Conservation (phyloP, 1,140 invertebrate species). For the Saccostrea glomerata region DNA sequence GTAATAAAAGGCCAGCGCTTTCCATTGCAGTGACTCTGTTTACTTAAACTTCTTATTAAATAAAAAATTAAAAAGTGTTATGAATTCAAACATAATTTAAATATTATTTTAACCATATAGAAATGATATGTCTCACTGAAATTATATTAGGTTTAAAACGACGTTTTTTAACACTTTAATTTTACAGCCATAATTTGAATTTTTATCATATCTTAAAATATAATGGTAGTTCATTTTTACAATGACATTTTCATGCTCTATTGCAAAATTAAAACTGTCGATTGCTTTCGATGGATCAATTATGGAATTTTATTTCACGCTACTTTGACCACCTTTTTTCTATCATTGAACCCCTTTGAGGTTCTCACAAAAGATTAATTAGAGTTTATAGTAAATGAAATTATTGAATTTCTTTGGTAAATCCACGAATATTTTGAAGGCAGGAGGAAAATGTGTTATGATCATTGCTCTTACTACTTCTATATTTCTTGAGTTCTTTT, state of each 20-base stretch:
- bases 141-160: background rate
- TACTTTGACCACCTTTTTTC: conserved; percentile 2
- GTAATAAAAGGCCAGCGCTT: background rate
- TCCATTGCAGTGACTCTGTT: background rate
- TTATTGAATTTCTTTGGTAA: background rate
- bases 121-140: background rate
- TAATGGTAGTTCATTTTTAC: background rate
- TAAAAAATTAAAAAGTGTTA: conserved; percentile 12
- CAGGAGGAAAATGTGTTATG: background rate
- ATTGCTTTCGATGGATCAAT: background rate
- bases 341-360: background rate
- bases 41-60: background rate
- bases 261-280: background rate
- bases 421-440: background rate
- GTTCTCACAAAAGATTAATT: background rate
- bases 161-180: background rate
- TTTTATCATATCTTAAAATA: background rate
- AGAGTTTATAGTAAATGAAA: background rate
- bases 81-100: background rate
- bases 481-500: background rate
- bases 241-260: background rate
- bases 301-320: background rate
- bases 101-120: conserved; percentile 23
- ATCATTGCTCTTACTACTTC: background rate
- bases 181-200: background rate